A percentile compares a stretch with the other conserved stretches of the same genome.
Evolutionary conservation across 1,140 invertebrate species (phyloP).

Genomic region (Papilio aristodemus): DNA sequence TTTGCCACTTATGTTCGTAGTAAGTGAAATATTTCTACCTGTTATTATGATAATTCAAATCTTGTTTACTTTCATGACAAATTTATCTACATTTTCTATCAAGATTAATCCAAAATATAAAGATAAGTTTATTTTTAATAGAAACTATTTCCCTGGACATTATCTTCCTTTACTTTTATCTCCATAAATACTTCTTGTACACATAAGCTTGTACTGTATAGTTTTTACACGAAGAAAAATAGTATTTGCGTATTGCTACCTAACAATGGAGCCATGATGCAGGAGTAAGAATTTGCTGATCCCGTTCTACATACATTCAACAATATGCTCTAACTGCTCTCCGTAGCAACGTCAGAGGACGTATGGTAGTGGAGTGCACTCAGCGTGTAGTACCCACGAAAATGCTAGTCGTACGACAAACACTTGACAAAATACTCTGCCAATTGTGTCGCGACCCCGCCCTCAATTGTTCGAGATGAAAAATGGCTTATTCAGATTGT

Average conservation of each 20-base stretch:
- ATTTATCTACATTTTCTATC: not conserved
- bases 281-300: constrained; percentile 7
- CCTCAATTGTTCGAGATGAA: constrained; percentile 79
- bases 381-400: constrained; percentile 58
- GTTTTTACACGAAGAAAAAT: not conserved
- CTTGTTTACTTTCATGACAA: no score
- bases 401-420: constrained; percentile 64
- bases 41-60: no score
- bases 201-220: not conserved
- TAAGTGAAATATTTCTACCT: no score
- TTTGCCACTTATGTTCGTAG: no score
- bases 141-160: not conserved
- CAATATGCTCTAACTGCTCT: constrained; percentile 19
- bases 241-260: not conserved
- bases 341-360: constrained; percentile 38
- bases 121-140: not conserved
- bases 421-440: constrained; percentile 78
- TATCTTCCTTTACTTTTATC: no score
- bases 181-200: no score
- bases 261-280: not conserved
- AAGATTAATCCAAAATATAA: not conserved
- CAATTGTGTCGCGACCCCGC: constrained; percentile 75
- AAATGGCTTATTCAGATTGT: constrained; percentile 79
- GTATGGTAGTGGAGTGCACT: constrained; percentile 56
- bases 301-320: constrained; percentile 8